phyloP scores from a whole-genome alignment of 2,113 vertebrate genomes.

The Pomatostomus ruficeps region DNA sequence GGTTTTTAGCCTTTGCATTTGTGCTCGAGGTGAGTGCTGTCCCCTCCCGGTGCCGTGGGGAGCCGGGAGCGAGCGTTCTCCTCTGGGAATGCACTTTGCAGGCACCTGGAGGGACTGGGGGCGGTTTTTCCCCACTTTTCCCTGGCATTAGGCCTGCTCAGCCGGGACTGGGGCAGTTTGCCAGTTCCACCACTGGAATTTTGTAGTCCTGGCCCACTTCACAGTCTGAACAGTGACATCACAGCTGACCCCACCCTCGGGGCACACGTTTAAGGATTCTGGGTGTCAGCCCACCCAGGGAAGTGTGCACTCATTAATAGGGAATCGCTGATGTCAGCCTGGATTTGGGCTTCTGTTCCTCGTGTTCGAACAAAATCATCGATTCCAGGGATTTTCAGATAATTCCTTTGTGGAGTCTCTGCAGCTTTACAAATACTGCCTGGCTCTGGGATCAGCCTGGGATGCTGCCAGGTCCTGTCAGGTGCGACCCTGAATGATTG shows the following conservation, averaged over 20 bases:
- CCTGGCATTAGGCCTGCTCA: not conserved
- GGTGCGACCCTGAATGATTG: not conserved
- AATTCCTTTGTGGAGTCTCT: not conserved
- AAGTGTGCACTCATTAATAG: not conserved
- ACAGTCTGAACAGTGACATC: not conserved
- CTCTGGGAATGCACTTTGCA: not conserved
- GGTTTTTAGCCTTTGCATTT: not conserved
- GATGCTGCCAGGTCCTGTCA: not conserved
- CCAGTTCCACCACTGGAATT: not conserved
- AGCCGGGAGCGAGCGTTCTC: not conserved
- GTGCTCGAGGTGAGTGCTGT: not conserved
- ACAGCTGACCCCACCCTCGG: not conserved
- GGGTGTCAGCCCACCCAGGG: not conserved
- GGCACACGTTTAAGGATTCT: fast-evolving
- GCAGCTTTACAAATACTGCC: not conserved
- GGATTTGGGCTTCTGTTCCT: not conserved
- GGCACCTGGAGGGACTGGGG: too few species aligned
- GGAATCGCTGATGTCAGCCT: not conserved
- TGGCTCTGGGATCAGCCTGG: not conserved
- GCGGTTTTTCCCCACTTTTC: not conserved
- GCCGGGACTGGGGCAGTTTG: not conserved
- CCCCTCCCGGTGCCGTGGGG: not conserved
- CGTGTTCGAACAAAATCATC: not conserved
- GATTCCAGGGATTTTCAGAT: not conserved
- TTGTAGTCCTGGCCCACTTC: not conserved